phyloP scores from a whole-genome alignment of 2,113 vertebrate genomes.

The Dicrurus megarhynchus region DNA sequence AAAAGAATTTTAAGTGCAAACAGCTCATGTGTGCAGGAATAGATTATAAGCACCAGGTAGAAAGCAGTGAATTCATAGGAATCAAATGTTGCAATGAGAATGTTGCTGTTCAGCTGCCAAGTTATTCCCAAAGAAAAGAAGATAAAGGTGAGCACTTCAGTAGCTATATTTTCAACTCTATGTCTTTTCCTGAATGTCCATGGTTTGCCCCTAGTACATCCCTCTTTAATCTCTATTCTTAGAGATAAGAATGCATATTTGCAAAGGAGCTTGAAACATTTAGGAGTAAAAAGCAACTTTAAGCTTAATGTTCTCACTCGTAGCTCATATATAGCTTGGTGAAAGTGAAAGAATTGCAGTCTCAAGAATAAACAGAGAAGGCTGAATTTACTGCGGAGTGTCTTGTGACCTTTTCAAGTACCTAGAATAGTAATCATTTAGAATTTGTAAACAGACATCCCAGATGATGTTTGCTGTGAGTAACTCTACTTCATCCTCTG shows the following conservation, averaged over 20 bases:
- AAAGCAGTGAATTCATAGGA: background rate
- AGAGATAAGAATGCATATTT: background rate
- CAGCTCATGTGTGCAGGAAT: background rate
- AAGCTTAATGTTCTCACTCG: background rate
- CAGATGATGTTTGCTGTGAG: background rate
- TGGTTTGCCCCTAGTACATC: background rate
- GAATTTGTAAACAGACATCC: background rate
- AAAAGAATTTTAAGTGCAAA: background rate
- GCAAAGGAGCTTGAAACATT: background rate
- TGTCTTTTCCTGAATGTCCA: background rate
- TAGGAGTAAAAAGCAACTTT: background rate
- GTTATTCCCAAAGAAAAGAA: background rate
- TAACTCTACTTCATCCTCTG: background rate
- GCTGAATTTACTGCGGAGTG: background rate
- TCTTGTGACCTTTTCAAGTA: background rate
- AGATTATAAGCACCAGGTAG: background rate
- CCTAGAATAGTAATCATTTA: background rate
- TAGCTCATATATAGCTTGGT: background rate
- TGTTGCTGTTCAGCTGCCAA: background rate
- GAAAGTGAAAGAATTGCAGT: background rate
- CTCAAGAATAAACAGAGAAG: background rate
- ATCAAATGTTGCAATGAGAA: background rate
- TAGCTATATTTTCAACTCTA: rapidly evolving
- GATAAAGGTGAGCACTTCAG: background rate
- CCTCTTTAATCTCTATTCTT: background rate